Base-by-base conservation (phyloP, 1,140 invertebrate genomes). In the Lepidurus couesii region DNA sequence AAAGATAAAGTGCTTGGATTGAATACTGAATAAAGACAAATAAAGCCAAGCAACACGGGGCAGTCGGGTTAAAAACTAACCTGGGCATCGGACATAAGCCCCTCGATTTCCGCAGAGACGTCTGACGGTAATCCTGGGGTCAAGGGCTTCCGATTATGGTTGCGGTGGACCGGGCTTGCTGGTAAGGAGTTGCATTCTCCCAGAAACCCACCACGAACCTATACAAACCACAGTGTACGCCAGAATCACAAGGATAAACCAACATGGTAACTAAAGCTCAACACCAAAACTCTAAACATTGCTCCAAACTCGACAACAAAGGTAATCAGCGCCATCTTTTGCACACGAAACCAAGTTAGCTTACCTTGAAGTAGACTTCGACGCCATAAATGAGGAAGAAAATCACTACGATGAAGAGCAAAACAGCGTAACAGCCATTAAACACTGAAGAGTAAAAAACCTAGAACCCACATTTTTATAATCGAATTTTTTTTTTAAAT, bases 351-450 rank as follows among this genome's bases (percentile, higher is more conserved):
- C 53, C 21, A 21, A 21, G 1, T 65, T 1, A 16, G 82, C 83
- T 87, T 85, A 97, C 92, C 90, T 97, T 97, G 83, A 97, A 96
- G 84, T 92, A 97, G 1, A 97, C 95, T 87, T 97, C 94, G 10
- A 97, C 92, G 42, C 95, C 95, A 85, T 97, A 98, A 77, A 97
- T 95, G 44, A 98, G 89, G 85, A 97, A 97, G 86, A 97, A 96
- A 8, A 96, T 88, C 42, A 97, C 94, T 42, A 95, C 93, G 76
- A 97, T 92, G 82, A 97, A 92, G 65, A 97, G 88, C 13, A 97
- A 87, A 11, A 94, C 90, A 13, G 95, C 95, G 85, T 97, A 97
- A 84, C 93, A 95, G 7, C 94, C 93, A 85, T 96, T 95, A 85
- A 96, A 97, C 8, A 97, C 88, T 83, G 94, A 92, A 77, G 90